These are phyloP conservation scores for Cygnus olor DNA, from an alignment of 2,797 vertebrate genomes.

Conservation along the genomic window DNA sequence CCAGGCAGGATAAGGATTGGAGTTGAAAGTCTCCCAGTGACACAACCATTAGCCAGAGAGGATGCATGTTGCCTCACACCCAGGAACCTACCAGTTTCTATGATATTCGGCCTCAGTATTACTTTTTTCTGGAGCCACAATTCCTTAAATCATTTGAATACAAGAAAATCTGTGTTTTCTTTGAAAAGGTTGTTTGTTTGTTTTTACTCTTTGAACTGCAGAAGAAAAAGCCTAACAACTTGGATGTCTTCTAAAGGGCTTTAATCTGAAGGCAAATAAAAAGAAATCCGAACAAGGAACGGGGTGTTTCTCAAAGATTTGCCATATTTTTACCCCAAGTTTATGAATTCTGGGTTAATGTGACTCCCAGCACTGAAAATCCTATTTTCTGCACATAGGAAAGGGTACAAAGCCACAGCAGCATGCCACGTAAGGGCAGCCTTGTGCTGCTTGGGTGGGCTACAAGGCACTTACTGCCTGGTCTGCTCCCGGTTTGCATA, in stretches of 20 bases:
- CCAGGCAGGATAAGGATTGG: neutral
- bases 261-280: neutral
- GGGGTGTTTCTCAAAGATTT: neutral
- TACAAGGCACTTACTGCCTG: slow-evolving; percentile 86
- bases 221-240: neutral
- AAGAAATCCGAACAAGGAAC: rapidly evolving
- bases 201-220: neutral
- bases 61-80: rapidly evolving
- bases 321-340: neutral
- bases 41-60: neutral
- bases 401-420: rapidly evolving
- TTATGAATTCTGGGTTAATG: neutral
- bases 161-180: neutral
- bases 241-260: no score
- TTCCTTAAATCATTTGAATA: rapidly evolving
- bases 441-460: rapidly evolving
- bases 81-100: neutral
- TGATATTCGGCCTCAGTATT: rapidly evolving
- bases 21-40: neutral
- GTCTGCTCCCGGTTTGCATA: slow-evolving; percentile 92
- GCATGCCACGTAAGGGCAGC: neutral
- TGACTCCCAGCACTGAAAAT: neutral
- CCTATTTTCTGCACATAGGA: rapidly evolving
- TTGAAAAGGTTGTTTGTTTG: rapidly evolving
- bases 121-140: neutral